Evolutionary conservation across 1,140 invertebrate genomes (phyloP).

Genomic region (Chironomus tepperi): DNA sequence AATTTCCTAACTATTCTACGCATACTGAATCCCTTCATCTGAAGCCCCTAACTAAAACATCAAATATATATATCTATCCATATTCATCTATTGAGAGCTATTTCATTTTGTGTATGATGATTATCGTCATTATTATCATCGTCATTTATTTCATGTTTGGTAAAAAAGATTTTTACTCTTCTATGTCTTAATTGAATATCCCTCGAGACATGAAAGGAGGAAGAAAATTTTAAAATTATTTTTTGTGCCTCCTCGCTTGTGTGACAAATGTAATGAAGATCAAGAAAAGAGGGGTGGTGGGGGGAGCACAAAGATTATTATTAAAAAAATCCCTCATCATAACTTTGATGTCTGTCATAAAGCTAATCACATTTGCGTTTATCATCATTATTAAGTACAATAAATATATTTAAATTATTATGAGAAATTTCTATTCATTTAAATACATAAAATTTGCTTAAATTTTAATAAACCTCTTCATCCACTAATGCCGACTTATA

Average conservation of each 20-base stretch:
- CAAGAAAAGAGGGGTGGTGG: too few species aligned
- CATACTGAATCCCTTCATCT: too few species aligned
- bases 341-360: neutral
- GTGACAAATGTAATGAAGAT: too few species aligned
- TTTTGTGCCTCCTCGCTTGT: too few species aligned
- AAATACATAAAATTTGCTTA: neutral
- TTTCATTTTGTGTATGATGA: neutral
- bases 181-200: neutral
- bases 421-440: too few species aligned
- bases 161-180: neutral
- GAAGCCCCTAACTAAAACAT: too few species aligned
- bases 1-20: too few species aligned
- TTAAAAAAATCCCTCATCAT: too few species aligned
- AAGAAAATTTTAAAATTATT: too few species aligned
- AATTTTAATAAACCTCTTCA: slow-evolving; percentile 2
- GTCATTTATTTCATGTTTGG: neutral
- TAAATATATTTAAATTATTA: neutral
- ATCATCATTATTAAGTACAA: slow-evolving; percentile 14
- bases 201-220: neutral
- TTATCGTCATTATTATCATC: slow-evolving; percentile 14
- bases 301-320: too few species aligned
- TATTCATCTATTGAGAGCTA: neutral
- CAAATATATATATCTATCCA: neutral
- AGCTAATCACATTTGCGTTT: slow-evolving; percentile 8
- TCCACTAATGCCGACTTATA: neutral